Conservation (phyloP, 2,888 invertebrate genomes). For the Pterostichus madidus region DNA sequence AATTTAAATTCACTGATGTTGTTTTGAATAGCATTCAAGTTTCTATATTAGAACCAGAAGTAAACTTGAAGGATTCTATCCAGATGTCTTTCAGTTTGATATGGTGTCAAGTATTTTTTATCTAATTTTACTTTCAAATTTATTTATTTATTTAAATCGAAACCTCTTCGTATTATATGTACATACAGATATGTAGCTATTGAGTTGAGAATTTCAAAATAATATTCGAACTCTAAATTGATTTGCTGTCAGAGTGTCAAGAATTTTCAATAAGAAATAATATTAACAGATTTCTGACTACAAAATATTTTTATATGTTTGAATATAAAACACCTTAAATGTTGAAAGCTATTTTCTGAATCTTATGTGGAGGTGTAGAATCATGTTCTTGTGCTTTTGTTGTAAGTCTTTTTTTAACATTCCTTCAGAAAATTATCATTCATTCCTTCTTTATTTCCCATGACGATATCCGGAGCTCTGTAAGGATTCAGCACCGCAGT, state of each 20-base stretch:
- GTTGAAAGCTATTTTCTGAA: too few relatives aligned
- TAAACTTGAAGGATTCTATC: not conserved
- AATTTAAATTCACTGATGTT: not conserved
- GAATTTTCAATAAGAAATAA: not conserved
- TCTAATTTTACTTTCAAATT: conserved; percentile 26
- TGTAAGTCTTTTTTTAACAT: not conserved
- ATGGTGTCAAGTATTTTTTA: conserved; percentile 10
- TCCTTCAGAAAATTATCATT: conserved; percentile 1
- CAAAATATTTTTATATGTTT: not conserved
- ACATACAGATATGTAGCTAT: not conserved
- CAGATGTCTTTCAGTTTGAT: conserved; percentile 13
- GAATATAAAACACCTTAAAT: not conserved
- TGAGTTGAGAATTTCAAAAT: not conserved
- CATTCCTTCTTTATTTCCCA: conserved; percentile 26
- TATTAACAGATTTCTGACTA: not conserved
- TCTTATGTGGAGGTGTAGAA: too few relatives aligned
- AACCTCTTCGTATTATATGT: not conserved
- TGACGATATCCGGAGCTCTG: conserved; percentile 22
- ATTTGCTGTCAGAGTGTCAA: not conserved
- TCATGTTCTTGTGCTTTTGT: not conserved
- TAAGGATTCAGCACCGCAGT: not conserved
- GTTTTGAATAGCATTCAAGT: not conserved
- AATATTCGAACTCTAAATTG: conserved; percentile 5
- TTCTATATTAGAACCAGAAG: not conserved
- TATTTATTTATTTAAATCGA: conserved; percentile 32